Evolutionary conservation across 2,113 vertebrate genomes (phyloP).

Genomic region (Rhineura floridana): DNA sequence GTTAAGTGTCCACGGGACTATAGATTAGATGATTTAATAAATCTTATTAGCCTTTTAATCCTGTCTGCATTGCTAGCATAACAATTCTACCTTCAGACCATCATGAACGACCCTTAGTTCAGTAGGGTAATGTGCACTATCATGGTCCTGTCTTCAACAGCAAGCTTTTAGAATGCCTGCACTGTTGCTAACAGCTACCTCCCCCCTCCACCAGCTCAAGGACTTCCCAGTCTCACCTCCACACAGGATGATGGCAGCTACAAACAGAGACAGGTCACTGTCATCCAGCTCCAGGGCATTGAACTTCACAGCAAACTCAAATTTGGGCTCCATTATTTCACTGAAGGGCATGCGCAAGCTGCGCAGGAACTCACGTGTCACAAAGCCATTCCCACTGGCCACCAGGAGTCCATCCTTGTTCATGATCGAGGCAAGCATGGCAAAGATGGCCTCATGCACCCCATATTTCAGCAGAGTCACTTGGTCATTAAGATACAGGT

Average conservation of each 20-base stretch:
- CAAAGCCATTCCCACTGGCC: slow-evolving; percentile 94
- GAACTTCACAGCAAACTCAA: slow-evolving; percentile 98
- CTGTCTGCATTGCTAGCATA: background rate
- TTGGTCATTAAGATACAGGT: slow-evolving; percentile 96
- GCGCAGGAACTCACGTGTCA: slow-evolving; percentile 95
- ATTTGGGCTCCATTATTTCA: slow-evolving; percentile 98
- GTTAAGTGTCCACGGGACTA: background rate
- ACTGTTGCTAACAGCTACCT: background rate
- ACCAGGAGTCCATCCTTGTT: slow-evolving; percentile 98
- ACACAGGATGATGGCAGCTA: slow-evolving; percentile 96
- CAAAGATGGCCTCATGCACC: slow-evolving; percentile 96
- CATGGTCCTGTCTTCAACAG: background rate
- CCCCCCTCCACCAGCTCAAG: slow-evolving; percentile 82
- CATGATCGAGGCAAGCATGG: slow-evolving; percentile 98
- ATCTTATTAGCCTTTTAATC: background rate
- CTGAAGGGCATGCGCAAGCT: slow-evolving; percentile 95
- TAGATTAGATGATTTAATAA: background rate
- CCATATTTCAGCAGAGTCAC: slow-evolving; percentile 97
- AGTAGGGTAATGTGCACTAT: background rate
- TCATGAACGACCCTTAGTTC: background rate
- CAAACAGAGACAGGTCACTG: slow-evolving; percentile 97
- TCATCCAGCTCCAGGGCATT: slow-evolving; percentile 96
- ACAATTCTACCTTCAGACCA: background rate
- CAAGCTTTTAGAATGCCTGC: background rate
- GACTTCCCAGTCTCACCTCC: slow-evolving; percentile 85